phyloP scores from a whole-genome alignment of 2,888 invertebrate species.

The Melitaea athalia region DNA sequence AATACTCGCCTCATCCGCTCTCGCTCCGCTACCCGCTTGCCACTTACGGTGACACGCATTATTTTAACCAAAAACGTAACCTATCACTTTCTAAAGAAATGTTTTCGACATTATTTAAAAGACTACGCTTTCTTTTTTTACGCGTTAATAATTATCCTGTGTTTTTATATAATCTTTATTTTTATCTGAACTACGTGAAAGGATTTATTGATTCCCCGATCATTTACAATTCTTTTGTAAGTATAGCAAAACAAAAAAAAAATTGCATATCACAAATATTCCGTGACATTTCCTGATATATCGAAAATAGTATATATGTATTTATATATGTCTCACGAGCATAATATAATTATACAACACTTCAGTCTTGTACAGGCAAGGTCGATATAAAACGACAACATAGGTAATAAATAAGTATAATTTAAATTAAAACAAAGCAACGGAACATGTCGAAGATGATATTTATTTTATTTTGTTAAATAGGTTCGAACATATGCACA shows the following conservation, averaged over 20 bases:
- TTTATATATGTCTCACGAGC: no score
- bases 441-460: slow-evolving; percentile 9
- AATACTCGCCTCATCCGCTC: slow-evolving; percentile 41
- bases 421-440: background rate
- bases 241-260: no score
- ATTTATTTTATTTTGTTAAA: slow-evolving; percentile 10
- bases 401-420: background rate
- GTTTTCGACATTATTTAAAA: background rate
- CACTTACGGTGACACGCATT: slow-evolving; percentile 29
- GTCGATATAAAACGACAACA: background rate
- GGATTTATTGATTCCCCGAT: no score
- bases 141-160: no score
- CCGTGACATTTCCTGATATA: background rate
- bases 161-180: no score
- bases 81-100: background rate
- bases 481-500: slow-evolving; percentile 17
- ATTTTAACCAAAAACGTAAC: slow-evolving; percentile 3
- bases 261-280: no score
- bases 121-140: no score
- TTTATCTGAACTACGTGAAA: no score
- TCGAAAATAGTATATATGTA: background rate
- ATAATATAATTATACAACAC: background rate
- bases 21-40: slow-evolving; percentile 44
- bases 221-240: no score
- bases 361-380: background rate